phyloP scores from a whole-genome alignment of 2,888 invertebrate species.

The Crocallis elinguaria region DNA sequence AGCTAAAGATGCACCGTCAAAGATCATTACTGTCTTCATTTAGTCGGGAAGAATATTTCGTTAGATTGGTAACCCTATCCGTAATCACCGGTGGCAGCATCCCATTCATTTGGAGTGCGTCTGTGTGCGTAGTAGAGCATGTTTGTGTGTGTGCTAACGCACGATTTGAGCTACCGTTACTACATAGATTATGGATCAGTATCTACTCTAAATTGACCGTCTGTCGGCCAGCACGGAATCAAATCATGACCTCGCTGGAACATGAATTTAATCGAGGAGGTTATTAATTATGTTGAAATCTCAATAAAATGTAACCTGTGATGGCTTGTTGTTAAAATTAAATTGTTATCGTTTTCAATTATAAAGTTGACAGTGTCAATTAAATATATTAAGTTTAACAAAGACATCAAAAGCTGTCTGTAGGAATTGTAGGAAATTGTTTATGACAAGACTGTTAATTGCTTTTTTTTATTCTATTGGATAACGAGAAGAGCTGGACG shows the following conservation, averaged over 20 bases:
- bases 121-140: conserved; percentile 36
- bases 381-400: conserved; percentile 2
- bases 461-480: too few species aligned
- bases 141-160: conserved; percentile 45
- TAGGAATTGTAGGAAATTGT: too few species aligned
- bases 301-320: conserved; percentile 22
- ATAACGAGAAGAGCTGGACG: too few species aligned
- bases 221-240: conserved; percentile 36
- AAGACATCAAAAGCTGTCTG: too few species aligned
- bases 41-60: conserved; percentile 22
- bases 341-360: conserved; percentile 25
- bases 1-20: conserved; percentile 26
- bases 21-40: conserved; percentile 33
- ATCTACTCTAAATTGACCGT: conserved; percentile 58
- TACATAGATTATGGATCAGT: conserved; percentile 53
- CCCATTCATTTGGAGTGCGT: conserved; percentile 67
- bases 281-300: conserved; percentile 45
- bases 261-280: conserved; percentile 57
- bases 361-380: conserved; percentile 15
- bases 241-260: conserved; percentile 59
- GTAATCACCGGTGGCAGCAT: conserved; percentile 66
- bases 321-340: conserved; percentile 25
- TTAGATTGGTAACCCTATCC: conserved; percentile 59
- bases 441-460: too few species aligned
- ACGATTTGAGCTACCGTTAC: conserved; percentile 65